Percentiles rank a stretch among this genome's conserved stretches.
These are phyloP conservation scores for Pomatostomus ruficeps DNA, from an alignment of 2,113 vertebrate genomes.

Conservation along the genomic window DNA sequence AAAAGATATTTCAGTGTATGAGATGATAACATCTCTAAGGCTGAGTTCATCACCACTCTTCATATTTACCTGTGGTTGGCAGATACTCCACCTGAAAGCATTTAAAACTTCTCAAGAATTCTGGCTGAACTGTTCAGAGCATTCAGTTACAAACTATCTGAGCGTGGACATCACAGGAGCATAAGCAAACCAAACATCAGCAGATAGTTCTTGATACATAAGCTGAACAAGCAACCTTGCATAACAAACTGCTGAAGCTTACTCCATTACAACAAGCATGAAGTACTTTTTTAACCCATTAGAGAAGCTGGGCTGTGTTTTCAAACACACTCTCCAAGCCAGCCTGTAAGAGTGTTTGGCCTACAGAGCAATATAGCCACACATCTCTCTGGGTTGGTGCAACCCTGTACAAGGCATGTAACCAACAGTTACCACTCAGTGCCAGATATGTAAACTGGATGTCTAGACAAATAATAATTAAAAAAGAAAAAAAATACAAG, in stretches of 20 bases:
- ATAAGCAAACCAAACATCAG: background rate
- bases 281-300: background rate
- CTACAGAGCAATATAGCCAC: background rate
- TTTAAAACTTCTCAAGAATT: background rate
- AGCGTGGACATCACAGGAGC: background rate
- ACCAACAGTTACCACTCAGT: background rate
- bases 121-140: background rate
- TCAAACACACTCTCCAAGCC: background rate
- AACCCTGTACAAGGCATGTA: background rate
- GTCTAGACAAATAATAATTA: background rate
- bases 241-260: background rate
- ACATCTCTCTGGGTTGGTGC: too few species aligned
- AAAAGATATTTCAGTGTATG: accelerated
- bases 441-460: accelerated
- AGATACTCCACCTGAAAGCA: background rate
- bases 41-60: background rate
- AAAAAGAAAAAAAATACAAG: background rate
- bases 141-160: background rate
- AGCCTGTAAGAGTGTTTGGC: background rate
- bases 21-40: background rate
- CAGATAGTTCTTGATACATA: background rate
- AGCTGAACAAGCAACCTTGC: background rate
- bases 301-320: background rate
- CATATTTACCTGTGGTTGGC: background rate
- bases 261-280: background rate